Evolutionary conservation across 2,113 vertebrate species (phyloP).

Genomic region (Nycticryphes semicollaris): DNA sequence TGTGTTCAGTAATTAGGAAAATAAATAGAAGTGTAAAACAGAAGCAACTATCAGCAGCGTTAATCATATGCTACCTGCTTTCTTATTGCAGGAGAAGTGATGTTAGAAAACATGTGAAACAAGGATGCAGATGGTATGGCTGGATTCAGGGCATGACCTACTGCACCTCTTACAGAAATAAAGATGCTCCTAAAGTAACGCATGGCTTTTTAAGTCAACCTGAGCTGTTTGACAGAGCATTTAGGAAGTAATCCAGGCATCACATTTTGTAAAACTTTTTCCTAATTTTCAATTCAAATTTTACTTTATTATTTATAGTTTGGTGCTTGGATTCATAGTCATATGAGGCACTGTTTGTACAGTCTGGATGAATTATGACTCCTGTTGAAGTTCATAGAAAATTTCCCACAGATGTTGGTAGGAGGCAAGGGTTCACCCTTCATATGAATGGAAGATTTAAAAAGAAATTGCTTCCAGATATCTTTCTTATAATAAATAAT

Average conservation of each 20-base stretch:
- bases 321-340: background rate
- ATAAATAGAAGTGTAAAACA: background rate
- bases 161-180: background rate
- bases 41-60: background rate
- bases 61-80: background rate
- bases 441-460: background rate
- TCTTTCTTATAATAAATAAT: background rate
- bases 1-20: background rate
- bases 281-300: background rate
- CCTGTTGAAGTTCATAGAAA: background rate
- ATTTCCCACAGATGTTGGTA: background rate
- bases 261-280: background rate
- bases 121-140: background rate
- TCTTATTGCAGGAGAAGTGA: background rate
- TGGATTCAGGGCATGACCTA: background rate
- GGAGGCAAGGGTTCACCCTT: background rate
- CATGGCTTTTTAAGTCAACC: background rate
- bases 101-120: background rate
- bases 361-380: background rate
- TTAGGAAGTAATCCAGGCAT: background rate
- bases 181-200: background rate
- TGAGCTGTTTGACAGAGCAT: background rate
- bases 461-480: background rate
- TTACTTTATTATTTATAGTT: conserved; percentile 4
- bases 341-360: background rate